These are phyloP conservation scores for Charina bottae DNA, from an alignment of 2,113 vertebrate genomes.

Conservation along the genomic window DNA sequence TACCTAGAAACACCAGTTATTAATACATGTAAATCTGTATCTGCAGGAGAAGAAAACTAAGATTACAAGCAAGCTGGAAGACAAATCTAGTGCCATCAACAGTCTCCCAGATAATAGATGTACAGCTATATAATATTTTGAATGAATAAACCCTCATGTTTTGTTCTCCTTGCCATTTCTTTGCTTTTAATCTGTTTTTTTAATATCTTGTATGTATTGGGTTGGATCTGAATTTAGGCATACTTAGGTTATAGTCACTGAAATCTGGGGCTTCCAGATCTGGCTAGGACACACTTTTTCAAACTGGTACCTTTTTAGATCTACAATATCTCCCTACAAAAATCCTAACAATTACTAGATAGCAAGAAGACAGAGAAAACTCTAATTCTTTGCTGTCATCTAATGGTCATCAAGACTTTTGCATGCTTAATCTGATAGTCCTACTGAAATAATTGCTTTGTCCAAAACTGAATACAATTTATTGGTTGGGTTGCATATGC, in stretches of 20 bases:
- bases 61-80: background rate
- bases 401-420: background rate
- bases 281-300: background rate
- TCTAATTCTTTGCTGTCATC: background rate
- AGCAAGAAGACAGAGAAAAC: background rate
- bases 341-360: background rate
- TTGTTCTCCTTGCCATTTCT: background rate
- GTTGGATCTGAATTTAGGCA: background rate
- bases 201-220: background rate
- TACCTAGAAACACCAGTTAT: slow-evolving; percentile 6
- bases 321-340: background rate
- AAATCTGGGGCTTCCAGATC: background rate
- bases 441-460: background rate
- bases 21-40: slow-evolving; percentile 5
- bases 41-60: background rate
- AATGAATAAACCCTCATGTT: background rate
- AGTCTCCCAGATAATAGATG: background rate
- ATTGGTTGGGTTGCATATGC: background rate
- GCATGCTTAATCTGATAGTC: background rate
- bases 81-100: background rate
- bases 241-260: background rate
- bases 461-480: background rate
- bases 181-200: background rate
- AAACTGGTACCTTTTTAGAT: background rate
- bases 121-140: background rate